Base-by-base conservation (phyloP, 1,140 invertebrate species). In the Linepithema humile region DNA sequence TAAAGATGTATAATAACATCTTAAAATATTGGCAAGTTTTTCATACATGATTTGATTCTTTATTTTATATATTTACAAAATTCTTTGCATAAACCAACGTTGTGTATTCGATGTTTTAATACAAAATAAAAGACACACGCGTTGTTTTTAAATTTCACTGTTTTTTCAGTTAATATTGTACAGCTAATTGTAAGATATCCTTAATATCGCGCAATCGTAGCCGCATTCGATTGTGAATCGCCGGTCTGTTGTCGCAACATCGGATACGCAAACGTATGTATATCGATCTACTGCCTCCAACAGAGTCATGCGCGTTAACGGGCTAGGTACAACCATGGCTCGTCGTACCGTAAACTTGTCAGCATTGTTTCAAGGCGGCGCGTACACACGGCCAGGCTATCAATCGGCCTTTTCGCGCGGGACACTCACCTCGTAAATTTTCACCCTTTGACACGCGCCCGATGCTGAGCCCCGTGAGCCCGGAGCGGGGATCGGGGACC, bases 361-460 rank as follows among this genome's bases (percentile, higher is more conserved):
- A 45, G 72, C 83, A 83, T 88, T 85, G 75, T 88, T 88, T 74
- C 67, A 84, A 73, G 80, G 64, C 82, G 23, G 12, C 32, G 50
- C n/a, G 20, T 55, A 50, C 60, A 70, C 55, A 53, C 75, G 48
- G 35, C 48, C 64, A n/a, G 64, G 67, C 64, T 92, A 92, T 93
- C 91, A 91, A 92, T 93, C 91, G 92, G 89, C 85, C 87, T 91
- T 93, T 92, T 88, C 77, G 82, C 75, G 78, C 78, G 83, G 77
- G 84, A 82, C 86, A 89, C 90, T 85, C 89, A 85, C 82, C 91
- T 94, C 94, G 91, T 94, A 94, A 94, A 94, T 94, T 93, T 92
- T 91, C 92, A 92, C 93, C 93, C 93, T 94, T 94, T 93, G 93
- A 94, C 94, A 93, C 91, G 90, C 88, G 88, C 85, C 92, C 92